Conservation (phyloP, 2,113 vertebrate genomes). For the Chlorodrepanis virens region DNA sequence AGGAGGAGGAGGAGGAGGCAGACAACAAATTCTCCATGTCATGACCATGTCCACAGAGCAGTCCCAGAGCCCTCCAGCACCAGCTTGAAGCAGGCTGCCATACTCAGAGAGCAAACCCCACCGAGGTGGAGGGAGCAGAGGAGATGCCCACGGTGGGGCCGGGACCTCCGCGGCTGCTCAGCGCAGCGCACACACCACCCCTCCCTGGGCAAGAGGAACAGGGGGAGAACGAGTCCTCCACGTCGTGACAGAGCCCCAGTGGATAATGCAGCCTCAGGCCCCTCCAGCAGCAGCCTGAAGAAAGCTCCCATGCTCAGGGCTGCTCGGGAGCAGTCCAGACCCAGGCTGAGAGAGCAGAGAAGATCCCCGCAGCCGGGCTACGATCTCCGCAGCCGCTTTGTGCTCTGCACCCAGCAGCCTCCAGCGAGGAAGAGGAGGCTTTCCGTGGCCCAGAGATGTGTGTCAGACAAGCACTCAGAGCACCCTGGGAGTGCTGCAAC, state of each 20-base stretch:
- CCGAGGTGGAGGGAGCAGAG: not conserved
- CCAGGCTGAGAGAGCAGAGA: not conserved
- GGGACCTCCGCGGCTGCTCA: not conserved
- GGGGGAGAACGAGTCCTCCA: not conserved
- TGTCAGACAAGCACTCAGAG: not conserved
- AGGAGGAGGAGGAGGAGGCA: not conserved
- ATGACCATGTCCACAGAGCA: not conserved
- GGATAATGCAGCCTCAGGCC: too few relatives aligned
- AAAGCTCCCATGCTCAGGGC: not conserved
- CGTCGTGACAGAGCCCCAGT: not conserved
- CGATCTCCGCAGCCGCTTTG: not conserved
- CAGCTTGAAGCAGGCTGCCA: not conserved
- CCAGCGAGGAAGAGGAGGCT: not conserved
- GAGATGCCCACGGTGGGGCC: not conserved
- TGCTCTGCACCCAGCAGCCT: not conserved
- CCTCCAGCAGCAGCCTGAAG: not conserved
- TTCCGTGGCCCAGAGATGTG: not conserved
- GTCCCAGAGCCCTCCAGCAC: not conserved
- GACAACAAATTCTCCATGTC: not conserved
- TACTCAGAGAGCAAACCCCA: not conserved
- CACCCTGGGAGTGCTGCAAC: not conserved
- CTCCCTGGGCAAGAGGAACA: not conserved
- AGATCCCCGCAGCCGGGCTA: not conserved
- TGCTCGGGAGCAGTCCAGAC: not conserved
- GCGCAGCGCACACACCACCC: not conserved